phyloP scores from a whole-genome alignment of 1,140 invertebrate species.

The Colletes gigas region DNA sequence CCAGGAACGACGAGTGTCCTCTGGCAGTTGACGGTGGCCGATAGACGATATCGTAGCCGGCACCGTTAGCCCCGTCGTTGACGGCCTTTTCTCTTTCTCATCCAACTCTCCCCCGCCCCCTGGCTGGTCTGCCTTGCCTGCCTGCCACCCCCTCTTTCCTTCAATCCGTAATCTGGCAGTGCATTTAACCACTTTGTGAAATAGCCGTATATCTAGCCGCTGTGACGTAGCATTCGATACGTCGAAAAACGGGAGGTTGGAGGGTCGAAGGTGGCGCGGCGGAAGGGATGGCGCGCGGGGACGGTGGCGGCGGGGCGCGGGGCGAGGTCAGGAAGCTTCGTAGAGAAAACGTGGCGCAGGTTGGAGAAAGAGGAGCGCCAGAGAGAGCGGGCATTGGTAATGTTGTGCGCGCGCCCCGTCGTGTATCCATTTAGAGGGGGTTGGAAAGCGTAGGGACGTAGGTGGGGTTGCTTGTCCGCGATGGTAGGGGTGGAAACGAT shows the following conservation, averaged over 20 bases:
- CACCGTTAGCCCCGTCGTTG: conserved; percentile 20
- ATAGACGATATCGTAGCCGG: conserved; percentile 46
- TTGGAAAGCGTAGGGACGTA: conserved; percentile 39
- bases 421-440: conserved; percentile 51
- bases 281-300: conserved; percentile 27
- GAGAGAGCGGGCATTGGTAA: conserved; percentile 31
- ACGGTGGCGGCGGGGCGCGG: conserved; percentile 15
- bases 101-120: background rate
- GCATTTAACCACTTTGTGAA: conserved; percentile 80
- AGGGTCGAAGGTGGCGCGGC: conserved; percentile 50
- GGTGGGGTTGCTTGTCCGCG: conserved; percentile 37
- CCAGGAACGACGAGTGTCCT: conserved; percentile 33
- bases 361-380: conserved; percentile 19
- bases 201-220: conserved; percentile 77
- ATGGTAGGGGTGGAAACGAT: conserved; percentile 51
- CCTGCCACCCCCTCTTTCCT: background rate
- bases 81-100: conserved; percentile 5
- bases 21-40: conserved; percentile 24
- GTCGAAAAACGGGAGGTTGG: conserved; percentile 66
- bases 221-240: conserved; percentile 80
- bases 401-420: conserved; percentile 50
- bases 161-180: conserved; percentile 75
- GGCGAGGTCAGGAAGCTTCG: conserved; percentile 53
- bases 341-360: conserved; percentile 39
- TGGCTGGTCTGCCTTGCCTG: too few relatives aligned